Conservation (phyloP, 1,140 invertebrate species). For the Lutraria rhynchaena region DNA sequence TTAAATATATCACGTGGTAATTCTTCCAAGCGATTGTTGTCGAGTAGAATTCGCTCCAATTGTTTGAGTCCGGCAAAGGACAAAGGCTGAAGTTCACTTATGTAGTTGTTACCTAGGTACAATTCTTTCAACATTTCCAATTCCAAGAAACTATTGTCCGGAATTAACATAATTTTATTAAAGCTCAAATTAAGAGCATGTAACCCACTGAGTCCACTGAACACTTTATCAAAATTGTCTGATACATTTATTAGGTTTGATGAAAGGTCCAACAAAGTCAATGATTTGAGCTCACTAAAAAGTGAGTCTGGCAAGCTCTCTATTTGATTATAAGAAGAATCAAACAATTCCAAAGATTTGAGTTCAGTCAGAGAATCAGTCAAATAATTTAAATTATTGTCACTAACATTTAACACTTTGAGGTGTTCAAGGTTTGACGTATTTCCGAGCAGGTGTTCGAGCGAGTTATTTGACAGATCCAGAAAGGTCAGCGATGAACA, state of each 20-base stretch:
- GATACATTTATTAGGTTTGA: slow-evolving; percentile 1
- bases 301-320: neutral
- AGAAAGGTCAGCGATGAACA: slow-evolving; percentile 12
- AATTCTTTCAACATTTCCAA: slow-evolving; percentile 3
- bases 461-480: slow-evolving; percentile 22
- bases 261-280: slow-evolving; percentile 6
- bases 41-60: neutral
- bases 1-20: slow-evolving; percentile 15
- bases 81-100: neutral
- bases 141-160: slow-evolving; percentile 4
- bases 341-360: neutral
- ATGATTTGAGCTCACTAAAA: neutral
- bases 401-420: neutral
- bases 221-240: neutral
- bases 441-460: neutral
- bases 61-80: slow-evolving; percentile 9
- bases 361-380: neutral
- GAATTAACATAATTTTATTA: slow-evolving; percentile 4
- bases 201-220: neutral
- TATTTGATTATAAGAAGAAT: neutral
- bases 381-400: slow-evolving; percentile 4
- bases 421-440: neutral
- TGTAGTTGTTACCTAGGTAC: neutral
- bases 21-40: neutral
- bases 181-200: slow-evolving; percentile 1